phyloP scores from a whole-genome alignment of 2,888 invertebrate genomes.

The Eubasilissa splendida region DNA sequence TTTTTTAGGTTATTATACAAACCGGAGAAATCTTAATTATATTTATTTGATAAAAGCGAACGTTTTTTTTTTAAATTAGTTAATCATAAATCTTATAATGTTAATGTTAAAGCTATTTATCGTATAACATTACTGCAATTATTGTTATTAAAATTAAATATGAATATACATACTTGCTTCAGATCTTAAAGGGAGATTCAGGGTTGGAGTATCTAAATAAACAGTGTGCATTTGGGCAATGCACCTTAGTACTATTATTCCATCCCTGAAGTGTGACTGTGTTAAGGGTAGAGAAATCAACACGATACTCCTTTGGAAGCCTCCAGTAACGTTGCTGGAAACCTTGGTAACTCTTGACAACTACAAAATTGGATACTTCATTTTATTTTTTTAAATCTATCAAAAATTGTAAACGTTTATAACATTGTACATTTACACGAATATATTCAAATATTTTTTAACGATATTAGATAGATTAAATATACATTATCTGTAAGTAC shows the following conservation, averaged over 20 bases:
- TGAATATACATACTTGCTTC: constrained; percentile 80
- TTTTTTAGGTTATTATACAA: too few species aligned
- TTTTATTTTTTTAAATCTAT: too few species aligned
- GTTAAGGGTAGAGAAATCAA: constrained; percentile 73
- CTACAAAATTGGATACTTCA: constrained; percentile 7
- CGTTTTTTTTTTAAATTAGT: too few species aligned
- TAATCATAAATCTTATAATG: too few species aligned
- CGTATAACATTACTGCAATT: background rate
- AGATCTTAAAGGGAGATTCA: constrained; percentile 80
- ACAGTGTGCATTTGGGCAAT: constrained; percentile 80
- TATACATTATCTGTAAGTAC: too few species aligned
- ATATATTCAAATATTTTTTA: too few species aligned
- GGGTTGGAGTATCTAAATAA: constrained; percentile 79
- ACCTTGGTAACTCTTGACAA: constrained; percentile 36
- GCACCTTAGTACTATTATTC: constrained; percentile 80
- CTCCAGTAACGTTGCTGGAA: constrained; percentile 20
- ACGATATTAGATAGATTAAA: too few species aligned
- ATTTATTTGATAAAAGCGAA: too few species aligned
- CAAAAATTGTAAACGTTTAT: too few species aligned
- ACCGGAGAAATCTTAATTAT: too few species aligned
- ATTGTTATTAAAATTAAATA: background rate
- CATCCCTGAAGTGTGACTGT: constrained; percentile 74
- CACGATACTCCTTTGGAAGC: constrained; percentile 69
- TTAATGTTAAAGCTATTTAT: too few species aligned
- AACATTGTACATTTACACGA: too few species aligned